Evolutionary conservation across 2,113 vertebrate species (phyloP).

Genomic region (Tricholaema leucomelas): DNA sequence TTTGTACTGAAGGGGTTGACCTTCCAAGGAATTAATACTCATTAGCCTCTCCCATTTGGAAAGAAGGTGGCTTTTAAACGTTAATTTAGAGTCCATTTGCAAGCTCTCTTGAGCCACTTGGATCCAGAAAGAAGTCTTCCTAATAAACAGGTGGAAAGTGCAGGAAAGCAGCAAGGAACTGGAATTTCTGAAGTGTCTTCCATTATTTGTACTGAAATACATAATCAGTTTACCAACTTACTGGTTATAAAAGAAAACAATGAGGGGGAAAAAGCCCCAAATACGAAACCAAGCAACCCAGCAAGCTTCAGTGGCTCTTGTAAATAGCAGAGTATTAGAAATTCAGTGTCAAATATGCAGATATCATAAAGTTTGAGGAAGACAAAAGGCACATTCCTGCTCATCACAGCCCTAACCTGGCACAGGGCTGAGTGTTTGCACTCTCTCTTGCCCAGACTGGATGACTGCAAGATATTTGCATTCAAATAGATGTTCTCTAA

Average conservation of each 20-base stretch:
- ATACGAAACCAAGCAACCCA: not conserved
- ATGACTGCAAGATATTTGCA: not conserved
- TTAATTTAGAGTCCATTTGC: conserved; percentile 74
- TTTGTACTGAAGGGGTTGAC: conserved; percentile 68
- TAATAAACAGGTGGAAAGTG: conserved; percentile 41
- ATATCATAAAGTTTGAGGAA: not conserved
- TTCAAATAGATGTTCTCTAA: not conserved
- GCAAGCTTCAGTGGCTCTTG: not conserved
- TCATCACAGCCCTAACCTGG: not conserved
- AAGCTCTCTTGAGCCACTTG: conserved; percentile 55
- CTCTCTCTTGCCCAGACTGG: not conserved
- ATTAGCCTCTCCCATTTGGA: conserved; percentile 63
- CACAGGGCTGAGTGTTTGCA: not conserved
- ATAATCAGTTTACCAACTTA: not conserved
- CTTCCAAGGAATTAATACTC: conserved; percentile 76
- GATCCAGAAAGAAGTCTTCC: conserved; percentile 35
- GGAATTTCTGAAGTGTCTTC: not conserved
- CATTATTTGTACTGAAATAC: not conserved
- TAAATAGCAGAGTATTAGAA: conserved; percentile 42
- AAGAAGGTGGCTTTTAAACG: conserved; percentile 68
- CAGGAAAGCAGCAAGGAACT: not conserved
- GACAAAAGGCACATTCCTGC: not conserved
- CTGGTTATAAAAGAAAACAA: not conserved
- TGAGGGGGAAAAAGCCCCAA: not conserved
- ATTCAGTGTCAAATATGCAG: not conserved